A percentile compares a stretch with the other conserved stretches of the same genome.
These are phyloP conservation scores for Caenorhabditis sp. DNA, from an alignment of 2,888 invertebrate species.

Conservation along the genomic window DNA sequence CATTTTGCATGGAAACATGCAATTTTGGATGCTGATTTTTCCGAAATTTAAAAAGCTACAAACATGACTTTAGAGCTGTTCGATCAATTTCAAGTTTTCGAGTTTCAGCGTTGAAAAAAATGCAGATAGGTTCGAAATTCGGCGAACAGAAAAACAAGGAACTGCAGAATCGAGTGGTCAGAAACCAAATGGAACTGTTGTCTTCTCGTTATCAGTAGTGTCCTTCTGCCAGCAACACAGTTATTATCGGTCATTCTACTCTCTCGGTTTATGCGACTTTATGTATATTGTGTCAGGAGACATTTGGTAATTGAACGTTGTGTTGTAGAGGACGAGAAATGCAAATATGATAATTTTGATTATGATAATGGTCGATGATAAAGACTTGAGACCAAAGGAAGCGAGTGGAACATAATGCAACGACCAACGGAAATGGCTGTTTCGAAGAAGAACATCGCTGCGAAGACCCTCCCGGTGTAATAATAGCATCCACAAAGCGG, in stretches of 20 bases:
- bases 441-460: neutral
- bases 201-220: constrained; percentile 14
- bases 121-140: too few species aligned
- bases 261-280: neutral
- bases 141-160: neutral
- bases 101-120: neutral
- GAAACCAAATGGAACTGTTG: constrained; percentile 4
- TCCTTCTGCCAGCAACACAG: constrained; percentile 19
- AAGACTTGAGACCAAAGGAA: too few species aligned
- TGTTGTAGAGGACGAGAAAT: neutral
- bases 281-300: too few species aligned
- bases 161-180: constrained; percentile 1
- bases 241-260: constrained; percentile 5
- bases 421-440: neutral
- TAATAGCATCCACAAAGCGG: neutral
- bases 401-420: too few species aligned
- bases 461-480: neutral
- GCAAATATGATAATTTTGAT: neutral
- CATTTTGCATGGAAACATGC: too few species aligned
- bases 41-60: too few species aligned
- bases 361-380: neutral
- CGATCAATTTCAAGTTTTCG: neutral
- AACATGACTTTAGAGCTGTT: too few species aligned
- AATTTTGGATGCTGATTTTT: too few species aligned
- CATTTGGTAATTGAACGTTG: neutral